Percentiles rank a stretch among this genome's conserved stretches.
phyloP scores from a whole-genome alignment of 1,140 invertebrate species.

The Ceratina japonica region DNA sequence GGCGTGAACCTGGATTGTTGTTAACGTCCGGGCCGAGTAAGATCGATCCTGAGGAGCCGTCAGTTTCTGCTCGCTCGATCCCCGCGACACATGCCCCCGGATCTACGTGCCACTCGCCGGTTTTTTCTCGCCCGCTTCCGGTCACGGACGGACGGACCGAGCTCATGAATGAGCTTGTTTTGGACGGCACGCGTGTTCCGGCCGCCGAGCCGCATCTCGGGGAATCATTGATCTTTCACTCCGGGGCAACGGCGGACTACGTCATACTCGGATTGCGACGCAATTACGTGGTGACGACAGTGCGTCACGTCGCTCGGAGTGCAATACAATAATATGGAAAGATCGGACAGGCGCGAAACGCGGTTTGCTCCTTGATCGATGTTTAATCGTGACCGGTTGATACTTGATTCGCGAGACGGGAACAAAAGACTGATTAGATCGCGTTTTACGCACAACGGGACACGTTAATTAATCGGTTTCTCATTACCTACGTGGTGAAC shows the following conservation, averaged over 20 bases:
- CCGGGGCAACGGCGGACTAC: constrained; percentile 35
- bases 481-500: background rate
- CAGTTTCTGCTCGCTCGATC: background rate
- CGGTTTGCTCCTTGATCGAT: too few species aligned
- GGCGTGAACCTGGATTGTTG: constrained; percentile 29
- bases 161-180: constrained; percentile 7
- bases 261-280: constrained; percentile 49
- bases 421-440: background rate
- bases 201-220: constrained; percentile 10
- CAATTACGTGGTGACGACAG: constrained; percentile 38
- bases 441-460: background rate
- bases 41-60: too few species aligned
- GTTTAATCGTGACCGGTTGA: too few species aligned
- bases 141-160: background rate
- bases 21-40: background rate
- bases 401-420: background rate
- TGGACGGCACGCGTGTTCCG: constrained; percentile 5
- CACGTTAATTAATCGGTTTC: background rate
- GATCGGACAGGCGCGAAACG: background rate
- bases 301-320: background rate
- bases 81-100: too few species aligned
- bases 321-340: constrained; percentile 23
- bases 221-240: constrained; percentile 67
- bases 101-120: too few species aligned
- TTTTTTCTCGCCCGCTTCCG: background rate